A percentile compares a stretch with the other conserved stretches of the same genome.
Evolutionary conservation across 2,888 invertebrate species (phyloP).

Genomic region (Keiferia lycopersicella): DNA sequence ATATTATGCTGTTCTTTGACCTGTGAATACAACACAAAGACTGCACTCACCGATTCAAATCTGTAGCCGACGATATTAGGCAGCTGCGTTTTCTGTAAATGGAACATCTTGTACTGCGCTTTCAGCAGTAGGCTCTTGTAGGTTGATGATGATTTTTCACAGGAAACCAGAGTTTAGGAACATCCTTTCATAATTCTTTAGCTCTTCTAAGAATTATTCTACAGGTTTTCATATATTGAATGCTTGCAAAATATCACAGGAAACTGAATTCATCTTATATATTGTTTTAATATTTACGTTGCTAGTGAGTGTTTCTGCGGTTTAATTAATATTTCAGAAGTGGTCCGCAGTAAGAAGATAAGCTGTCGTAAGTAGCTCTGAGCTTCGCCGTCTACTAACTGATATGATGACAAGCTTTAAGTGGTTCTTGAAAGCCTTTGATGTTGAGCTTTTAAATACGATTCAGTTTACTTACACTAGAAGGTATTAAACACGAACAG

Average conservation of each 20-base stretch:
- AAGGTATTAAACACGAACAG: neutral
- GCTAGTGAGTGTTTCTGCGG: neutral
- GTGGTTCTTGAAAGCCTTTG: conserved; percentile 3
- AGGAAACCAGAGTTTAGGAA: no score
- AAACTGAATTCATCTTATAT: neutral
- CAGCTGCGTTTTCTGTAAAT: no score
- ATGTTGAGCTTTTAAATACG: conserved; percentile 4
- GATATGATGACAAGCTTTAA: conserved; percentile 14
- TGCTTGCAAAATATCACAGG: no score
- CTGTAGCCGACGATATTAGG: no score
- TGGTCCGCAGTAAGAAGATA: conserved; percentile 18
- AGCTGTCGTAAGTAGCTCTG: conserved; percentile 15
- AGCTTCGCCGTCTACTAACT: neutral
- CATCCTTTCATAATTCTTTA: no score
- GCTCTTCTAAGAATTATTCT: no score
- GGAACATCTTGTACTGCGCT: no score
- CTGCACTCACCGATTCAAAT: no score
- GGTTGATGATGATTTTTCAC: no score
- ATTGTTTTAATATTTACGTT: neutral
- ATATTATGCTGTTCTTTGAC: no score
- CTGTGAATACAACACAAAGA: neutral
- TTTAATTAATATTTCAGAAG: conserved; percentile 23
- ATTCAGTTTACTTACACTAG: neutral
- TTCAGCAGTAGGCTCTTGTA: no score
- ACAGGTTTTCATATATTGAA: no score